Evolutionary conservation across 2,888 invertebrate genomes (phyloP).

Genomic region (Rhaphigaster nebulosa): DNA sequence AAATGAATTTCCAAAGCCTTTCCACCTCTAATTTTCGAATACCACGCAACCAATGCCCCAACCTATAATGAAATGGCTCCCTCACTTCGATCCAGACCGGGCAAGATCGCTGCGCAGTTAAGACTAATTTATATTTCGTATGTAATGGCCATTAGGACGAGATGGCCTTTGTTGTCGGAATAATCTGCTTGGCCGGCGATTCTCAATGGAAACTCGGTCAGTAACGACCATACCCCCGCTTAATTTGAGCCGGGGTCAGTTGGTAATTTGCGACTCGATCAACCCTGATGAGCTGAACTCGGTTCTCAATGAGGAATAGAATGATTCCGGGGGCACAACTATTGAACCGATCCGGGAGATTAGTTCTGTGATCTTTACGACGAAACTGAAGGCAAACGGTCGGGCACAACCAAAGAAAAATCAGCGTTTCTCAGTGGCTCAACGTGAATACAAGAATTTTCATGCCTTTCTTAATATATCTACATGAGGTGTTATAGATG

Average conservation of each 20-base stretch:
- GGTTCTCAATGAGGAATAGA: not conserved
- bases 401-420: too few relatives aligned
- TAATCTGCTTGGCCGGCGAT: not conserved
- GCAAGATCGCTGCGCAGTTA: not conserved
- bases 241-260: not conserved
- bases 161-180: not conserved
- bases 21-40: not conserved
- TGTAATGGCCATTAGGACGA: not conserved
- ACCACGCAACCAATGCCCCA: not conserved
- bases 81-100: not conserved
- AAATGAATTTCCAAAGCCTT: too few relatives aligned
- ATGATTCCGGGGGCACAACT: not conserved
- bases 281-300: not conserved
- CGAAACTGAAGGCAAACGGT: too few relatives aligned
- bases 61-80: not conserved
- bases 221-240: not conserved
- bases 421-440: too few relatives aligned
- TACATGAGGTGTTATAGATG: too few relatives aligned
- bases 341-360: not conserved
- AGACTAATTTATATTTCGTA: slow-evolving; percentile 16
- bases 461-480: too few relatives aligned
- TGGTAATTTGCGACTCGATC: slow-evolving; percentile 1
- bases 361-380: not conserved
- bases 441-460: too few relatives aligned
- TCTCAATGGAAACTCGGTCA: slow-evolving; percentile 6